These are phyloP conservation scores for Ia io DNA, from an alignment of 2,113 vertebrate genomes.

Conservation along the genomic window DNA sequence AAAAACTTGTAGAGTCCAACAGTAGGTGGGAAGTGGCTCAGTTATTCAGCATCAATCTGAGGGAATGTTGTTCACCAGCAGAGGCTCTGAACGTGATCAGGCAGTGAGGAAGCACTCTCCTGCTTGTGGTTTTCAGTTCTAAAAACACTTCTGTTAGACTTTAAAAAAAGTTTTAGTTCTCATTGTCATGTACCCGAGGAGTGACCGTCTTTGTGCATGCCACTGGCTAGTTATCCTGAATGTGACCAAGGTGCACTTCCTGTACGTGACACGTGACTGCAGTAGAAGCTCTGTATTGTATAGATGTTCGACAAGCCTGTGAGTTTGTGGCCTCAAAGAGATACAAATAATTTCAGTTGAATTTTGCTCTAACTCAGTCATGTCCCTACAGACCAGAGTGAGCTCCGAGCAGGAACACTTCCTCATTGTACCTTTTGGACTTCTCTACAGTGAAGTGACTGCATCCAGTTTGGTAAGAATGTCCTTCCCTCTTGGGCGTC, in stretches of 20 bases:
- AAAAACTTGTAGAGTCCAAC: not conserved
- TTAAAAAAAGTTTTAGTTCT: not conserved
- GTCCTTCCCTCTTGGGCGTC: not conserved
- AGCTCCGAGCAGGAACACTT: conserved; percentile 95
- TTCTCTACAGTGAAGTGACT: conserved; percentile 97
- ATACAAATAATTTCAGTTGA: not conserved
- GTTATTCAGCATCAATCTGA: not conserved
- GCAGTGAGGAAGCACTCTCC: not conserved
- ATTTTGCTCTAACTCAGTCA: not conserved
- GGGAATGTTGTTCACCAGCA: not conserved
- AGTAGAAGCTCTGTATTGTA: not conserved
- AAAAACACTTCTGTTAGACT: not conserved
- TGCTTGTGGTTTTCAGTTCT: not conserved
- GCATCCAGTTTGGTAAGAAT: conserved; percentile 95
- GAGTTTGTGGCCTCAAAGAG: not conserved
- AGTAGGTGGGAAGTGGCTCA: not conserved
- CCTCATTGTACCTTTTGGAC: conserved; percentile 96
- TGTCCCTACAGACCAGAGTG: conserved; percentile 88
- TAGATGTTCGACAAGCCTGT: not conserved
- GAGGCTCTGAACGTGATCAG: not conserved
- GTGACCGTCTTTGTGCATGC: not conserved
- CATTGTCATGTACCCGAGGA: not conserved
- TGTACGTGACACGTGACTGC: not conserved
- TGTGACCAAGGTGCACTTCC: not conserved
- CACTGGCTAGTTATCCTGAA: not conserved